Evolutionary conservation across 2,113 vertebrate species (phyloP), one percentile per base, ranked within the genome.

Genomic region (Microcebus tavaratra): DNA sequence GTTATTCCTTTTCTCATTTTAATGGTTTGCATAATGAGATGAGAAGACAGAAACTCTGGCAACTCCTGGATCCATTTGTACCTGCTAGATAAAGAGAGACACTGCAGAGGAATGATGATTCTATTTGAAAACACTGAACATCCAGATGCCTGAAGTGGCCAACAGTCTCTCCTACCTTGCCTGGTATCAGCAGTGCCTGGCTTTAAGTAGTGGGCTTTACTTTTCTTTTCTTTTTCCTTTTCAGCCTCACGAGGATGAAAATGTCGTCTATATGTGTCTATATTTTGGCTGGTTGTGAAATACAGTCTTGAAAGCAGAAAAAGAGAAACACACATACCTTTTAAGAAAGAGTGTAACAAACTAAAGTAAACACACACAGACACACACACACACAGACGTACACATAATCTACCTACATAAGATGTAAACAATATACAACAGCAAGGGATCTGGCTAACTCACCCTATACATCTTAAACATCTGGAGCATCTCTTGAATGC

Each of bases 11-110:
- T 97, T 97, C 98, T 98, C 45, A 89, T 98, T 98, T 98, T 98
- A 98, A 96, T 98, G 97, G 96, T 98, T 97, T 97, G 91, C 97
- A 98, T 98, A 98, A 98, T 97, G 97, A 98, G 98, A 98, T 98
- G 95, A 98, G 97, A 98, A 96, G 97, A 98, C 97, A 96, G 94
- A 98, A 98, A 96, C 91, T 96, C 95, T 98, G 97, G 95, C 85
- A 97, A 98, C 93, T 97, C 96, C 85, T 90, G 95, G 89, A 80
- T 98, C 96, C 96, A 92, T 98, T 97, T 97, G 95, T 97, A 96
- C 94, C 80, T 98, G 82, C 93, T 95, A 97, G 96, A 92, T 97
- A 97, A 94, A 98, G 75, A 96, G 96, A 98, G 84, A 90, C 72
- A 93, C 89, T 93, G 92, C 84, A 88, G 85, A 95, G 90, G 93